Evolutionary conservation across 2,888 invertebrate genomes (phyloP).

Genomic region (Masnerella sp.): DNA sequence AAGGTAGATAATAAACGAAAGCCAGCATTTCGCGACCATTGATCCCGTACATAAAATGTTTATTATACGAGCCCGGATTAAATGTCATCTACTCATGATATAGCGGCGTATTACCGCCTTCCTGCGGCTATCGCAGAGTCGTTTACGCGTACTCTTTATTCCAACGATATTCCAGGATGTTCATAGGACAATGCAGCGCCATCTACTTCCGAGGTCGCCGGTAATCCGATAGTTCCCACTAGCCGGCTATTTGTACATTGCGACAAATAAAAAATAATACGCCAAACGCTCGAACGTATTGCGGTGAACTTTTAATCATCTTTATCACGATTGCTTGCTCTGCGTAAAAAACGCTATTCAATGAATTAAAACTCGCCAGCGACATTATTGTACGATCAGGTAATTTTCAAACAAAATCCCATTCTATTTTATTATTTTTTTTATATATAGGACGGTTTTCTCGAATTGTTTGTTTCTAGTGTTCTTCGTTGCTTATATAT

Average conservation of each 20-base stretch:
- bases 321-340: too few relatives aligned
- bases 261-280: constrained; percentile 14
- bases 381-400: too few relatives aligned
- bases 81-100: constrained; percentile 32
- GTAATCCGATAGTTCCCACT: constrained; percentile 12
- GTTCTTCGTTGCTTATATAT: too few relatives aligned
- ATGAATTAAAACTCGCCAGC: too few relatives aligned
- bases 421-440: too few relatives aligned
- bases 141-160: constrained; percentile 33
- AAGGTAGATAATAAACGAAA: constrained; percentile 23
- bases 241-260: constrained; percentile 9
- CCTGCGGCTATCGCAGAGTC: constrained; percentile 20
- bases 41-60: constrained; percentile 28
- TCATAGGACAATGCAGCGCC: constrained; percentile 14
- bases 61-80: constrained; percentile 32
- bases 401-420: too few relatives aligned
- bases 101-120: constrained; percentile 25
- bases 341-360: too few relatives aligned
- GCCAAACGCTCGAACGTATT: too few relatives aligned
- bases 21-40: constrained; percentile 19
- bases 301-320: too few relatives aligned
- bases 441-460: too few relatives aligned
- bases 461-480: too few relatives aligned
- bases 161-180: constrained; percentile 19
- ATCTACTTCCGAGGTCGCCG: constrained; percentile 5